These are phyloP conservation scores for Falcaria lacertinaria DNA, from an alignment of 2,888 invertebrate genomes.

Conservation along the genomic window DNA sequence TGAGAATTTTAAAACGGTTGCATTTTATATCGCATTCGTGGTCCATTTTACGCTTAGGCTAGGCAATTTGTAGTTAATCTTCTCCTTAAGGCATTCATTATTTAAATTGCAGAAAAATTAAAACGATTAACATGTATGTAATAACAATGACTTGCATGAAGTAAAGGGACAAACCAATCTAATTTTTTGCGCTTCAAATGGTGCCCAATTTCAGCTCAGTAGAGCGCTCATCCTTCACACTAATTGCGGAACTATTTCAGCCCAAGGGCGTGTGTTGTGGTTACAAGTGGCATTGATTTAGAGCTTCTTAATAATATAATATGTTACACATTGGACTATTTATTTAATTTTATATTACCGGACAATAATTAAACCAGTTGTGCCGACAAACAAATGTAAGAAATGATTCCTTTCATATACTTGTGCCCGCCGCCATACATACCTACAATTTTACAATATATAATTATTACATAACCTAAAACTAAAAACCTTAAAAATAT, in stretches of 20 bases:
- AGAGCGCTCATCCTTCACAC: background rate
- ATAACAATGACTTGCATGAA: background rate
- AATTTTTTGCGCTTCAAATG: background rate
- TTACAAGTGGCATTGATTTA: background rate
- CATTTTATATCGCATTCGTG: slow-evolving; percentile 21
- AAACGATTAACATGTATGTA: background rate
- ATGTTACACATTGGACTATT: too few relatives aligned
- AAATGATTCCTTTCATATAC: too few relatives aligned
- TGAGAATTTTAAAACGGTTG: slow-evolving; percentile 34
- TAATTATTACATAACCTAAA: too few relatives aligned
- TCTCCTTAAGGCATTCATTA: background rate
- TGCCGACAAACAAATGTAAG: too few relatives aligned
- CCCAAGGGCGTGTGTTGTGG: background rate
- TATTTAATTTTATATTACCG: too few relatives aligned
- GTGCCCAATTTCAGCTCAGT: background rate
- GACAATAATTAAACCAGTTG: too few relatives aligned
- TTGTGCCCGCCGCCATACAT: too few relatives aligned
- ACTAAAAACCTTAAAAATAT: too few relatives aligned
- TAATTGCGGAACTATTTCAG: background rate
- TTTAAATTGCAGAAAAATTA: background rate
- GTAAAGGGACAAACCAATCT: background rate
- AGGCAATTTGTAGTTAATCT: background rate
- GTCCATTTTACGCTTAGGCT: background rate
- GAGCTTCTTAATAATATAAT: too few relatives aligned
- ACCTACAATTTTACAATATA: too few relatives aligned